Evolutionary conservation across 1,140 invertebrate species (phyloP), one percentile per base, ranked within the genome.

Genomic region (Drosophila tani): DNA sequence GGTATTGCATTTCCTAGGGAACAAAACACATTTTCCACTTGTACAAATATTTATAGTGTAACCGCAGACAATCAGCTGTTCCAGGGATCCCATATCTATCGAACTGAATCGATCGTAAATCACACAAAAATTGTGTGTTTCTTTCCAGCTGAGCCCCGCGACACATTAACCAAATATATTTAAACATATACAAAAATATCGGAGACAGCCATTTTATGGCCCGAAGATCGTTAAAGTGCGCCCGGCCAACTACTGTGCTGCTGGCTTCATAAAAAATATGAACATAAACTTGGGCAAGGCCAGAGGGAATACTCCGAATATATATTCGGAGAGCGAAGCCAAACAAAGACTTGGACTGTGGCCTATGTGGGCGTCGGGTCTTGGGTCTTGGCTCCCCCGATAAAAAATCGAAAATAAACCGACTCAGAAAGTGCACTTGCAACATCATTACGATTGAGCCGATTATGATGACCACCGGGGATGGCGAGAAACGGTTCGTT

Each of bases 401-500:
- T 74, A 53, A 50, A 73, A 49, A 69, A 69, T 49, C 63, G 29
- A 85, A 85, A 85, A 85, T 85, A 85, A 86, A 86, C 68, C 69
- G 38, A 74, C 62, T 65, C 63, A 71, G 65, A 68, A 68, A 86
- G 60, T 82, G 75, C 82, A 79, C 77, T 73, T 74, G 67, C 71
- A 43, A 47, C 27, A 47, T 38, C 51, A 57, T 68, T 15, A 38
- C 49, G 62, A 60, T 81, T 60, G 40, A 74, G 75, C 32, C 58
- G 32, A 47, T 56, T 58, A 77, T 46, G 51, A 62, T 75, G 83
- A 47, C 84, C 84, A 88, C 85, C 85, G 57, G 74, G 81, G 77
- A 71, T 51, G 60, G 40, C 65, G 64, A 57, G 60, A 59, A 84
- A 81, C 81, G 84, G 40, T 73, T 81, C 84, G 84, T 88, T 88